phyloP scores from a whole-genome alignment of 2,797 vertebrate genomes.

The Acanthornis magna region DNA sequence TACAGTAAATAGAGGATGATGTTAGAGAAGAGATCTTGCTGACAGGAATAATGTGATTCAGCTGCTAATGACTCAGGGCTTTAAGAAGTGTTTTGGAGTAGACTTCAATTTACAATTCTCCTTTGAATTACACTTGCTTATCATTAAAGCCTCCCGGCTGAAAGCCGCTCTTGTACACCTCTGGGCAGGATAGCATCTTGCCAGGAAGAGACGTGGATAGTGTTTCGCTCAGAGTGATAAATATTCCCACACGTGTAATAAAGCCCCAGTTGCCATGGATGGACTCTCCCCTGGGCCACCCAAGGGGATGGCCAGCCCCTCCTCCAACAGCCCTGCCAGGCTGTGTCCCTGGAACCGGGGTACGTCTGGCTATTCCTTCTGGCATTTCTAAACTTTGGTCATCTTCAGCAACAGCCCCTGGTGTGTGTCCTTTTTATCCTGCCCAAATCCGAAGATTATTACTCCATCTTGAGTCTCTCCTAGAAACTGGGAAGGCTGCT shows the following conservation, averaged over 20 bases:
- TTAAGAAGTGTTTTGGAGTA: constrained; percentile 65
- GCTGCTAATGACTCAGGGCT: constrained; percentile 65
- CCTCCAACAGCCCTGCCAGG: not conserved
- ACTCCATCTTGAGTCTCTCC: not conserved
- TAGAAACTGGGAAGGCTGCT: not conserved
- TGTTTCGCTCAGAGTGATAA: constrained; percentile 18
- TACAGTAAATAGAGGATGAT: constrained; percentile 60
- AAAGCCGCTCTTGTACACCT: constrained; percentile 39
- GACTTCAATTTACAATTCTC: constrained; percentile 57
- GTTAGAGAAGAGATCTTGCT: constrained; percentile 60
- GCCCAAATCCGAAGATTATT: not conserved
- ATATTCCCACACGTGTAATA: not conserved
- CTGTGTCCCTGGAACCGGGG: fast-evolving
- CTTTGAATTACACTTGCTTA: constrained; percentile 48
- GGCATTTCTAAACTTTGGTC: not conserved
- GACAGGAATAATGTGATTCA: constrained; percentile 69
- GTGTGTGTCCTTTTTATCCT: not conserved
- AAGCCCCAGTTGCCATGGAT: not conserved
- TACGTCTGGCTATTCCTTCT: not conserved
- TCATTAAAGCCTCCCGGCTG: constrained; percentile 32
- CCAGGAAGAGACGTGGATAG: constrained; percentile 26
- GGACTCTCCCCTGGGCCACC: not conserved
- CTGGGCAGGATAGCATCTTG: constrained; percentile 12
- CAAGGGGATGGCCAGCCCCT: not conserved
- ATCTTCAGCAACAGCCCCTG: not conserved